Evolutionary conservation across 2,113 vertebrate genomes (phyloP), one percentile per base, ranked within the genome.

Genomic region (Sceloporus tristichus): DNA sequence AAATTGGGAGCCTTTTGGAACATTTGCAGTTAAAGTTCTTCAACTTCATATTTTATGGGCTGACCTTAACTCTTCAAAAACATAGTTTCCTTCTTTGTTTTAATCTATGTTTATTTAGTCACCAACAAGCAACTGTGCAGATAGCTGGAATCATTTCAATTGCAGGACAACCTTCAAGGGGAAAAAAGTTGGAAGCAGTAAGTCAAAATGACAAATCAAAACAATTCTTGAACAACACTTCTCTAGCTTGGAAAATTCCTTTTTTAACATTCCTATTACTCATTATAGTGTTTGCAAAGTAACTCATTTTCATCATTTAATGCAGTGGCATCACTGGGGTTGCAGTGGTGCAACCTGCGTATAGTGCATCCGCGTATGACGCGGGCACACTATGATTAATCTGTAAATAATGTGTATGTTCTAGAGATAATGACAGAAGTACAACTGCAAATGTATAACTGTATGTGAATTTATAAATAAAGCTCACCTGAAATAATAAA

Each of bases 81-180:
- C 68, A 91, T 54, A 59, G 1, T 90, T 19, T 53, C 77, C 13
- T 82, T 0, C 59, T 71, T 10, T 0, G 0, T 38, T 88, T 88
- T 79, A 85, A 56, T 85, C 82, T 0, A 1, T 2, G 0, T 74
- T 38, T 3, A 14, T 59, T 83, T 66, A 76, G 0, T 0, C 8
- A 78, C 6, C 0, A 0, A 14, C 81, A 73, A 85, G 48, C 75
- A 42, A 76, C 0, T 9, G 9, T 3, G 9, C 2, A 40, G 9
- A 21, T 27, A 3, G 66, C 53, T 77, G 84, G 90, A 86, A 65
- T 98, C 95, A 99, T 90, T 98, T 99, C 94, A 99, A 91, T 76
- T 99, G 98, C 90, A 97, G 93, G 73, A 99, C 95, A 89, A 98
- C 97, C 98, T 99, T 85, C 85, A 96, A 94, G 91, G 27, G 87